phyloP scores from a whole-genome alignment of 2,888 invertebrate genomes.

The Punctoribates punctum region DNA sequence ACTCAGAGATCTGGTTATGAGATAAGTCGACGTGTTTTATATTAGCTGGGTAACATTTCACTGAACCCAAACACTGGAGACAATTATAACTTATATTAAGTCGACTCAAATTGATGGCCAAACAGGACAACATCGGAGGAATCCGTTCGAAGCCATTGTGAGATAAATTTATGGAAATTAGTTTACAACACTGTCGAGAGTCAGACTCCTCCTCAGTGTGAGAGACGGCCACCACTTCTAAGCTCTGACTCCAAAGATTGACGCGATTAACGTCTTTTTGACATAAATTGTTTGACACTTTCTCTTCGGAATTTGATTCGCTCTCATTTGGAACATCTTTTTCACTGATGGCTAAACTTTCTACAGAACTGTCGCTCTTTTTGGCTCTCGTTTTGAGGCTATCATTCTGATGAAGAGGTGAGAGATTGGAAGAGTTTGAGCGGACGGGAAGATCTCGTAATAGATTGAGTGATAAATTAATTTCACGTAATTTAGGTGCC shows the following conservation, averaged over 20 bases:
- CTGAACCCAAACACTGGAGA: conserved; percentile 67
- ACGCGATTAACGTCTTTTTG: conserved; percentile 62
- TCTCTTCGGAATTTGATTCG: neutral
- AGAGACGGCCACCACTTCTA: conserved; percentile 49
- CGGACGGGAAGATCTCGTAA: conserved; percentile 65
- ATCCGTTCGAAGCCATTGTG: conserved; percentile 85
- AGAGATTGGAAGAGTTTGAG: neutral
- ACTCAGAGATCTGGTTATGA: conserved; percentile 82
- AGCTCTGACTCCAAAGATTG: conserved; percentile 61
- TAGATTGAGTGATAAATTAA: conserved; percentile 84
- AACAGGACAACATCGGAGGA: conserved; percentile 82
- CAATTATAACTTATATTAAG: conserved; percentile 86
- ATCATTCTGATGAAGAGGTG: conserved; percentile 5
- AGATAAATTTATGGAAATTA: conserved; percentile 76
- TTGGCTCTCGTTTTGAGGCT: neutral
- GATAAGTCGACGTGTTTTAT: conserved; percentile 88
- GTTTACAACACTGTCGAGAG: conserved; percentile 60
- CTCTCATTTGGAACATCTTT: neutral
- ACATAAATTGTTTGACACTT: conserved; percentile 8
- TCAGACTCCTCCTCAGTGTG: conserved; percentile 47
- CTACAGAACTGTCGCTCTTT: neutral
- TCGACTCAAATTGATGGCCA: conserved; percentile 77
- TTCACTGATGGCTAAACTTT: neutral
- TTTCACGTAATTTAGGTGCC: conserved; percentile 76
- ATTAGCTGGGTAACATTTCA: conserved; percentile 81